Base-by-base conservation (phyloP, 2,797 vertebrate species). In the Lepus oiostolus region DNA sequence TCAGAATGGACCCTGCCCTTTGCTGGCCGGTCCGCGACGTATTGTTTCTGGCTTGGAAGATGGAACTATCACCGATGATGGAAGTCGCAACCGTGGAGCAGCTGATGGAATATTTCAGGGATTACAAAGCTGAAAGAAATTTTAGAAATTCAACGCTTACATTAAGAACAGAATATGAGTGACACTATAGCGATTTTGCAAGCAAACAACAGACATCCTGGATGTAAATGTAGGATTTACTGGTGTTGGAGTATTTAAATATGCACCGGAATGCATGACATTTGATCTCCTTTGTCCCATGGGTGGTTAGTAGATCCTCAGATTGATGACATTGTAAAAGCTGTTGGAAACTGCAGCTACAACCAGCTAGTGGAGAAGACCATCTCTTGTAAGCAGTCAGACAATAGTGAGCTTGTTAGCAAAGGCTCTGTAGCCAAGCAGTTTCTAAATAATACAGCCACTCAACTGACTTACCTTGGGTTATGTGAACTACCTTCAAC, bases 361-460 rank as follows among this genome's bases (percentile, higher is more conserved):
- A 99, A 99, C 98, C 99, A 99, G 97, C 98, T 99, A 96, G 99
- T 99, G 91, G 99, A 99, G 99, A 99, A 99, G 98, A 99, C 99
- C 16, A 99, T 99, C 98, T 99, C 98, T 96, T 99, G 99, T 98
- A 99, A 99, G 97, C 99, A 99, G 98, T 99, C 99, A 1, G 99
- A 99, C 96, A 99, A 98, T 98, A 99, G 99, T 88, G 99, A 99
- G 98, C 98, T 99, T 97, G 99, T 99, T 97, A 99, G 99, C 81
- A 99, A 99, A 99, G 99, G 99, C 72, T 99, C 99, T 67, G 99
- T 99, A 95, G 99, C 99, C 63, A 99, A 99, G 98, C 99, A 99
- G 97, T 99, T 99, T 97, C 98, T 99, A 95, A 99, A 98, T 98
- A 99, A 98, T 98, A 99, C 99, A 38, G 99, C 99, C 97, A 99